These are phyloP conservation scores for Montipora sp. DNA, from an alignment of 64 coral and sea anemone species.

Conservation along the genomic window DNA sequence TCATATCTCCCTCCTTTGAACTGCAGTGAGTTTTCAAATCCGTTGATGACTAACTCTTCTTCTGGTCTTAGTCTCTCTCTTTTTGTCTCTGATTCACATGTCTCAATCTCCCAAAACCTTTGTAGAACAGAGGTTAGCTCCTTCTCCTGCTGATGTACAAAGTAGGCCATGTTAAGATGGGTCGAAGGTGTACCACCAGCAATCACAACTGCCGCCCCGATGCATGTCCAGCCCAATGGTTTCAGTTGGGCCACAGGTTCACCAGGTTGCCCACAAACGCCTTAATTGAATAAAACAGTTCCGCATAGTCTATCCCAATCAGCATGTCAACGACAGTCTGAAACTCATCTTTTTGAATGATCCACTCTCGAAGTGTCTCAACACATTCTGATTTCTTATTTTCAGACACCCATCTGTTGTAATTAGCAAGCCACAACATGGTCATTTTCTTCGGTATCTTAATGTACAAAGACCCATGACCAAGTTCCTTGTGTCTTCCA, in stretches of 20 bases:
- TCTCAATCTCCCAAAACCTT: slow-evolving; percentile 85
- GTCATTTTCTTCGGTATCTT: slow-evolving; percentile 33
- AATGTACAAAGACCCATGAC: slow-evolving; percentile 17
- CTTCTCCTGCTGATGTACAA: not conserved
- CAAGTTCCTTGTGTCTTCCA: slow-evolving; percentile 39
- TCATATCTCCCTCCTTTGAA: slow-evolving; percentile 57
- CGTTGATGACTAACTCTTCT: slow-evolving; percentile 30
- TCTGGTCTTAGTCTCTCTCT: slow-evolving; percentile 13
- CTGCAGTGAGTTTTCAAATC: slow-evolving; percentile 32
- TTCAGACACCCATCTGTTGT: not conserved
- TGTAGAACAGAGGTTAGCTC: slow-evolving; percentile 52
- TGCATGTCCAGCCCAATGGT: slow-evolving; percentile 57
- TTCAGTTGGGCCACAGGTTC: slow-evolving; percentile 49
- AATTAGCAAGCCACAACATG: not conserved
- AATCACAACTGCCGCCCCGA: slow-evolving; percentile 44
- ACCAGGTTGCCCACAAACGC: slow-evolving; percentile 45
- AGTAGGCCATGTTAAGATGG: slow-evolving; percentile 23
- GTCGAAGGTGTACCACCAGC: not conserved
- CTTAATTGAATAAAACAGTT: slow-evolving; percentile 58
- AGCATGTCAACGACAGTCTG: slow-evolving; percentile 63
- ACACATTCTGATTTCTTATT: not conserved
- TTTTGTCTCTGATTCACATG: not conserved
- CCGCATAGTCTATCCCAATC: slow-evolving; percentile 59
- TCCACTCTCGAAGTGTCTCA: not conserved
- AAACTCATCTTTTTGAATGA: not conserved